A percentile compares a stretch with the other conserved stretches of the same genome.
Evolutionary conservation across 2,113 vertebrate genomes (phyloP).

Genomic region (Crotophaga sulcirostris): DNA sequence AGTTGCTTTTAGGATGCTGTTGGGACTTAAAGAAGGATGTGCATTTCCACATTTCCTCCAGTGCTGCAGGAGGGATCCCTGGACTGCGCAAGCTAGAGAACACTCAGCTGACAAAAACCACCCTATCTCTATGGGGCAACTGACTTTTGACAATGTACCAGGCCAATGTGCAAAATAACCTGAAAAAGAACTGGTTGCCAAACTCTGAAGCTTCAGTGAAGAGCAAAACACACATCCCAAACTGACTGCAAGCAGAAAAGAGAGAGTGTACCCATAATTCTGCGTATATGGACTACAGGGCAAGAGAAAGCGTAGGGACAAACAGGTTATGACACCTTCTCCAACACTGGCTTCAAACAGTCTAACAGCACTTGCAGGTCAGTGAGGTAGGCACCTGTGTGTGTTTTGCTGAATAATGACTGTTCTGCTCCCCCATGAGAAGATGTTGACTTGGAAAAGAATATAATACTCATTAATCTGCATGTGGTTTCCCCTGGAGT

Average conservation of each 20-base stretch:
- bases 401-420: background rate
- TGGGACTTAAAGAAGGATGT: background rate
- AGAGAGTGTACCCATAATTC: background rate
- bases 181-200: background rate
- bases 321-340: background rate
- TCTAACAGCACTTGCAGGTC: background rate
- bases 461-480: background rate
- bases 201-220: background rate
- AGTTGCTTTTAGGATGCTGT: background rate
- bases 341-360: background rate
- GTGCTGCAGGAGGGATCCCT: background rate
- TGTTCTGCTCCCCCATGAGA: background rate
- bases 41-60: background rate
- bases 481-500: slow-evolving; percentile 16
- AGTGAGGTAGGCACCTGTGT: rapidly evolving
- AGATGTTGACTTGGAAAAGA: background rate
- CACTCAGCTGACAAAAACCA: background rate
- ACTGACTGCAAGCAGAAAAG: background rate
- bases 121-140: background rate
- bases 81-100: background rate
- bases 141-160: background rate
- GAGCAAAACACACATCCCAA: background rate
- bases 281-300: background rate
- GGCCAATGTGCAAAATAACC: background rate
- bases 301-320: background rate